phyloP scores from a whole-genome alignment of 2,888 invertebrate species.

The Brachypalpus laphriformis region DNA sequence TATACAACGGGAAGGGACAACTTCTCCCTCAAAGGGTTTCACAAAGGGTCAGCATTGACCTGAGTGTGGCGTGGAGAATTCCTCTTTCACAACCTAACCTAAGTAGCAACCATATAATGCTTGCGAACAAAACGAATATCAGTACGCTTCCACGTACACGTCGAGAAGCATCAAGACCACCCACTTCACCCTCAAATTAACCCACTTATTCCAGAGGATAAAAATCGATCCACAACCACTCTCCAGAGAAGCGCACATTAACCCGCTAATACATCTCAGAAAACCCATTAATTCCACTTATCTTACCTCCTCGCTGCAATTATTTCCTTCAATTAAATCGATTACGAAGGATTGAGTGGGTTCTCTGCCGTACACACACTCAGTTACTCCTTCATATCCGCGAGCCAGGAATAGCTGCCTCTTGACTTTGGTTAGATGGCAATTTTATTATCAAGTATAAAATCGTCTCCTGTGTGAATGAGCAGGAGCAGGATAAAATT shows the following conservation, averaged over 20 bases:
- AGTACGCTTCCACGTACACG: too few relatives aligned
- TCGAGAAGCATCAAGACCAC: too few relatives aligned
- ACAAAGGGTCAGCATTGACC: too few relatives aligned
- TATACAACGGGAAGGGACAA: too few relatives aligned
- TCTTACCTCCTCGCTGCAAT: conserved; percentile 26
- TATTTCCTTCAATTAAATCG: conserved; percentile 54
- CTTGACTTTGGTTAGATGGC: conserved; percentile 10
- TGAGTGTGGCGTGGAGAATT: too few relatives aligned
- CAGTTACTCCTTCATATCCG: neutral
- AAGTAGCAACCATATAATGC: too few relatives aligned
- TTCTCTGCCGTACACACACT: neutral
- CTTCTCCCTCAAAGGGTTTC: too few relatives aligned
- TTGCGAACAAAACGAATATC: too few relatives aligned
- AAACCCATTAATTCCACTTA: conserved; percentile 39
- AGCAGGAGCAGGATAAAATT: conserved; percentile 7
- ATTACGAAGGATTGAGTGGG: conserved; percentile 35
- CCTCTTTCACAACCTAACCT: too few relatives aligned
- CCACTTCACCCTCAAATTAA: too few relatives aligned
- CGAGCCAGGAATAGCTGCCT: neutral
- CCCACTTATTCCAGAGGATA: too few relatives aligned
- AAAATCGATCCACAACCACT: neutral
- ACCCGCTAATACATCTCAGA: conserved; percentile 8
- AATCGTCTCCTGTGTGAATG: neutral
- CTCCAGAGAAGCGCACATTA: neutral
- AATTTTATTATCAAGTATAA: conserved; percentile 33